Percentiles rank a stretch among this genome's conserved stretches.
Conservation (phyloP, 2,797 vertebrate genomes). For the Sebastes aleutianus region DNA sequence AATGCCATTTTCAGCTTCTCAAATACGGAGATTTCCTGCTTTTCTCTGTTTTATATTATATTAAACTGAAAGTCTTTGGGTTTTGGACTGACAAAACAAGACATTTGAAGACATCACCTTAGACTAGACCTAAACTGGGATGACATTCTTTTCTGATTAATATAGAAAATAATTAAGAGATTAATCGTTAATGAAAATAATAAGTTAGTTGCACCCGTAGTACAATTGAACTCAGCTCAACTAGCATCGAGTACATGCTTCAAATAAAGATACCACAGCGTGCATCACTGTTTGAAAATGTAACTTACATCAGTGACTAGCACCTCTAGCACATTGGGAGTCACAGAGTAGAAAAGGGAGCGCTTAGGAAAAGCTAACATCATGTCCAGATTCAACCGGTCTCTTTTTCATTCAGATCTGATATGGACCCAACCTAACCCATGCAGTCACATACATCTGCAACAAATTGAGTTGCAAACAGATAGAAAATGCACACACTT, state of each 20-base stretch:
- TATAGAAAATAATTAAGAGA: accelerated
- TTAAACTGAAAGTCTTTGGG: accelerated
- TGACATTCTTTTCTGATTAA: no score
- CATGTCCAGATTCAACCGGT: neutral
- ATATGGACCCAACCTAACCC: neutral
- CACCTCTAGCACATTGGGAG: neutral
- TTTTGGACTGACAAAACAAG: no score
- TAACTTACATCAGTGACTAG: neutral
- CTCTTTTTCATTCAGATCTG: neutral
- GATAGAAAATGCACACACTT: slow-evolving; percentile 7
- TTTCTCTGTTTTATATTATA: no score
- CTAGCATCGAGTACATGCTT: neutral
- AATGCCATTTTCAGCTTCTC: no score
- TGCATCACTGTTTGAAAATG: neutral
- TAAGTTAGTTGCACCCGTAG: accelerated
- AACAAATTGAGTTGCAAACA: neutral
- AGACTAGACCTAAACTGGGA: no score
- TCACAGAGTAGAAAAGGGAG: neutral
- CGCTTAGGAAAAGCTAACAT: neutral
- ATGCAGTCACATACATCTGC: neutral
- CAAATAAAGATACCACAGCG: neutral
- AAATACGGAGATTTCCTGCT: no score
- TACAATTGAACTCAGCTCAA: neutral
- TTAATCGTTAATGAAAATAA: no score
- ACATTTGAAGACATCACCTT: no score